phyloP scores from a whole-genome alignment of 2,888 invertebrate genomes.

The Aporophyla nigra region DNA sequence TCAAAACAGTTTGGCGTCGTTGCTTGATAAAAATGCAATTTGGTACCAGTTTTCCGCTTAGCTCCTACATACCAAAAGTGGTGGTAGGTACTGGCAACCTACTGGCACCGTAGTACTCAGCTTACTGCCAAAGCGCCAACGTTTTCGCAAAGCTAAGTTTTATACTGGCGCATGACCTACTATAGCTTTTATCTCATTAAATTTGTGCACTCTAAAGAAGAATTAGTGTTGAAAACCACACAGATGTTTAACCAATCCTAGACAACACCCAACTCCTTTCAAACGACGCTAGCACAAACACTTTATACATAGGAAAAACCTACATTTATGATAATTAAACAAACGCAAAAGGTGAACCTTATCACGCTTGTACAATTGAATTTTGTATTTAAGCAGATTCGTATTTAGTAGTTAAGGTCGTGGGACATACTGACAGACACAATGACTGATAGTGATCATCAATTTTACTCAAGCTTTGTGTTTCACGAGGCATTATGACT shows the following conservation, averaged over 20 bases:
- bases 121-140: not conserved
- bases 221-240: not conserved
- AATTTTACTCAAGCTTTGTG: conserved; percentile 84
- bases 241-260: conserved; percentile 7
- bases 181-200: not conserved
- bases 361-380: conserved; percentile 79
- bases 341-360: conserved; percentile 73
- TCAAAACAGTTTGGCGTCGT: no score
- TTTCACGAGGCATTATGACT: conserved; percentile 69
- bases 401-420: conserved; percentile 80
- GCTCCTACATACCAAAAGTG: no score
- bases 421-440: conserved; percentile 78
- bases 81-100: not conserved
- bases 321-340: conserved; percentile 73
- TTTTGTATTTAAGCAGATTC: conserved; percentile 77
- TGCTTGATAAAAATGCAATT: no score
- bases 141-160: not conserved
- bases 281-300: conserved; percentile 23
- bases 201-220: not conserved
- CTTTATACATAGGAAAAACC: conserved; percentile 68
- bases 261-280: conserved; percentile 27
- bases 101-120: not conserved
- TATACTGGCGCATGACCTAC: not conserved
- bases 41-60: no score
- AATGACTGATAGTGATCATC: conserved; percentile 83